Evolutionary conservation across 2,113 vertebrate genomes (phyloP).

Genomic region (Shinisaurus crocodilurus): DNA sequence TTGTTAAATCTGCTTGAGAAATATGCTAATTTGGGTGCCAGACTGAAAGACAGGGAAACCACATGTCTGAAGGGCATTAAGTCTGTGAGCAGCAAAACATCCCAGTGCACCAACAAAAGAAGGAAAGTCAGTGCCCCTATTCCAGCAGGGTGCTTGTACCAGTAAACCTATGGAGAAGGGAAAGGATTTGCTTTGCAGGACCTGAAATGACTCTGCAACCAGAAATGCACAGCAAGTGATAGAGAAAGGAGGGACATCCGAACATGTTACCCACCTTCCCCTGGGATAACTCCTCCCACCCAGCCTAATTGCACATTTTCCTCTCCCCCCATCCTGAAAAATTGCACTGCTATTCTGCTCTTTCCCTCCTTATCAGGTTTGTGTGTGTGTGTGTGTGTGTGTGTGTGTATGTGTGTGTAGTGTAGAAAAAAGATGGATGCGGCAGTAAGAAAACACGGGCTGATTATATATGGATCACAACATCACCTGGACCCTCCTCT

Average conservation of each 20-base stretch:
- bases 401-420: background rate
- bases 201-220: background rate
- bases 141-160: too few species aligned
- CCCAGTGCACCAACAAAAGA: background rate
- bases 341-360: background rate
- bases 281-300: background rate
- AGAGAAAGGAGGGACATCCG: background rate
- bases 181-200: background rate
- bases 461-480: background rate
- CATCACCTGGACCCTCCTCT: background rate
- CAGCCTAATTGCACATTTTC: background rate
- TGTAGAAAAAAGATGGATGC: background rate
- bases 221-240: background rate
- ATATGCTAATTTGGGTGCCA: background rate
- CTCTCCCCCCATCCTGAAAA: background rate
- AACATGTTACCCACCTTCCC: background rate
- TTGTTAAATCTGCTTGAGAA: constrained; percentile 10
- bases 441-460: background rate
- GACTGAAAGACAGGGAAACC: constrained; percentile 11
- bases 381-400: too few species aligned
- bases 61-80: background rate
- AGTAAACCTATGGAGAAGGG: background rate
- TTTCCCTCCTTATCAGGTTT: background rate
- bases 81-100: constrained; percentile 24
- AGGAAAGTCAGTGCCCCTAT: constrained; percentile 2